phyloP scores from a whole-genome alignment of 2,888 invertebrate species.

The Andrena flavipes region DNA sequence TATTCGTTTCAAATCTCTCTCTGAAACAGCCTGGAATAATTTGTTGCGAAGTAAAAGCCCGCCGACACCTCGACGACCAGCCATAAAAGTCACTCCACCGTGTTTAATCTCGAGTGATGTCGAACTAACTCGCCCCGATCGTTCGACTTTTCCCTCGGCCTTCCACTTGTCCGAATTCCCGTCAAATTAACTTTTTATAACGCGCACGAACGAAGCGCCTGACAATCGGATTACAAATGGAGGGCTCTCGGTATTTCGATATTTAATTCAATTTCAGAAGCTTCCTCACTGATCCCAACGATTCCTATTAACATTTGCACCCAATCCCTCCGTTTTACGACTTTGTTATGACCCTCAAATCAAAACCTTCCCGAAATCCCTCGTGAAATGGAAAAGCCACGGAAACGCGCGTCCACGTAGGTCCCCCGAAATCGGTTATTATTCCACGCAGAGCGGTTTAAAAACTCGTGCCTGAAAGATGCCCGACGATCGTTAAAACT shows the following conservation, averaged over 20 bases:
- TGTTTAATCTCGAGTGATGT: constrained; percentile 27
- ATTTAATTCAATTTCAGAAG: constrained; percentile 46
- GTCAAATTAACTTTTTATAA: constrained; percentile 1
- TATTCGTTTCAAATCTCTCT: background rate
- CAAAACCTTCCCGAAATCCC: background rate
- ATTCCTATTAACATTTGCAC: constrained; percentile 21
- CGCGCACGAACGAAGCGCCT: background rate
- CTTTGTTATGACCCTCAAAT: constrained; percentile 24
- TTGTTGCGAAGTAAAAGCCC: background rate
- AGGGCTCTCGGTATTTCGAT: background rate
- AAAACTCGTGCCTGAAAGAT: background rate
- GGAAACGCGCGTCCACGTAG: constrained; percentile 20
- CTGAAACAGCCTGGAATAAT: background rate
- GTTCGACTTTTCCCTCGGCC: background rate
- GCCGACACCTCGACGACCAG: background rate
- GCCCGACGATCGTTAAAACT: constrained; percentile 46
- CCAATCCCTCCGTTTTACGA: constrained; percentile 18
- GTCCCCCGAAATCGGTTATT: constrained; percentile 14
- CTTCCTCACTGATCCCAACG: constrained; percentile 33
- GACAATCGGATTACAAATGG: constrained; percentile 24
- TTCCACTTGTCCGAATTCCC: constrained; percentile 13
- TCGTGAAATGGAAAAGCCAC: background rate
- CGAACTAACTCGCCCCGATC: background rate
- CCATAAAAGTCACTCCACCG: constrained; percentile 11
- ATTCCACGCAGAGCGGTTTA: background rate